Conservation (phyloP, 2,888 invertebrate genomes). For the Phaedon cochleariae region DNA sequence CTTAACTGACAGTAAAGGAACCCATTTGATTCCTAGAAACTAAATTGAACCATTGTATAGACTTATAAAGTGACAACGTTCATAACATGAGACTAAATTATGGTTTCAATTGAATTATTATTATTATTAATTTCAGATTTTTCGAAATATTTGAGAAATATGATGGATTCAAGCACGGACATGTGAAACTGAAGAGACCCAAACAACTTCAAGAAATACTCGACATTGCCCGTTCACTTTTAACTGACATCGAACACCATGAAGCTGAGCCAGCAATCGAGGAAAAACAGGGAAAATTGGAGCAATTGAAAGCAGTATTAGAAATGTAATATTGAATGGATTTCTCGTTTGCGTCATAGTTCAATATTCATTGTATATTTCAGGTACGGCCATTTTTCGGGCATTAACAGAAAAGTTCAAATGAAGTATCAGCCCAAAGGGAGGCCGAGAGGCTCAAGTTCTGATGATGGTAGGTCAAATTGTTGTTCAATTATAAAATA, state of each 20-base stretch:
- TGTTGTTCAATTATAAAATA: not conserved
- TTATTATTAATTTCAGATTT: slow-evolving; percentile 71
- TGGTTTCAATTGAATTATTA: not conserved
- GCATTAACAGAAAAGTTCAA: slow-evolving; percentile 99
- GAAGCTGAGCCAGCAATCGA: slow-evolving; percentile 92
- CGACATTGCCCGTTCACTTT: slow-evolving; percentile 91
- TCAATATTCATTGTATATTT: slow-evolving; percentile 26
- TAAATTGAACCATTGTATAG: no score
- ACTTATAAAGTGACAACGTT: no score
- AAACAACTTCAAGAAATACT: slow-evolving; percentile 97
- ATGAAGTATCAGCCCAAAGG: slow-evolving; percentile 99
- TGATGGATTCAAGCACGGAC: slow-evolving; percentile 93
- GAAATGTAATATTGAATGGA: slow-evolving; percentile 83
- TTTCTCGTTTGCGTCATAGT: not conserved
- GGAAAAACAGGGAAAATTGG: slow-evolving; percentile 95
- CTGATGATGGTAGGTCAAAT: slow-evolving; percentile 84
- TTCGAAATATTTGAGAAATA: slow-evolving; percentile 99
- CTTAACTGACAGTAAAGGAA: no score
- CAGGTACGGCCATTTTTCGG: slow-evolving; percentile 99
- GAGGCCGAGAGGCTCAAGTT: slow-evolving; percentile 88
- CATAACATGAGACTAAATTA: no score
- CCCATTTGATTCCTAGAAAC: no score
- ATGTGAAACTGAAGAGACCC: slow-evolving; percentile 96
- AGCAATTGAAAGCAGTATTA: slow-evolving; percentile 97
- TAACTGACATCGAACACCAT: slow-evolving; percentile 88